These are phyloP conservation scores for Polia nebulosa DNA, from an alignment of 2,888 invertebrate species.

Conservation along the genomic window DNA sequence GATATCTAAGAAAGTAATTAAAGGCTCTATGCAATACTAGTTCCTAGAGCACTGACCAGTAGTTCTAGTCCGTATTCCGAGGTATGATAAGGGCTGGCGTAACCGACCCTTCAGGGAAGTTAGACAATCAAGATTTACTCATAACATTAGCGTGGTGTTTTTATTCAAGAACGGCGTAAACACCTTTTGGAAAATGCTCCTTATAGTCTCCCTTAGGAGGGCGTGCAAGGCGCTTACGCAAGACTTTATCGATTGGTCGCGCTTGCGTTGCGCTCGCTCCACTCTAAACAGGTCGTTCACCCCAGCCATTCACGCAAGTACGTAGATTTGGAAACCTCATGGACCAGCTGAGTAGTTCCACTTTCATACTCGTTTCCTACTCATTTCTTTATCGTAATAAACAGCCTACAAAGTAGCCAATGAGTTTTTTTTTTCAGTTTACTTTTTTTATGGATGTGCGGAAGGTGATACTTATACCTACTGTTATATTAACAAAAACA, in stretches of 20 bases:
- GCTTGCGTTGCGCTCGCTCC: slow-evolving; percentile 83
- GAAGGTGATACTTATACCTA: too few species aligned
- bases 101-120: slow-evolving; percentile 75
- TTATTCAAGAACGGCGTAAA: slow-evolving; percentile 66
- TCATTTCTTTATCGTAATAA: slow-evolving; percentile 61
- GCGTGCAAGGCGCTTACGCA: slow-evolving; percentile 85
- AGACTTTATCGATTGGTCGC: slow-evolving; percentile 84
- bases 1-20: slow-evolving; percentile 65
- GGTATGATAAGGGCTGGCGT: slow-evolving; percentile 67
- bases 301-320: slow-evolving; percentile 83
- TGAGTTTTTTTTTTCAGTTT: background rate
- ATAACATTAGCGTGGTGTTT: slow-evolving; percentile 67
- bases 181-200: slow-evolving; percentile 70
- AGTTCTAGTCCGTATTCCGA: slow-evolving; percentile 53
- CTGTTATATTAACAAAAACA: too few species aligned
- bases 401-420: background rate
- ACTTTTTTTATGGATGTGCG: background rate
- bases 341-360: slow-evolving; percentile 77
- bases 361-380: slow-evolving; percentile 75
- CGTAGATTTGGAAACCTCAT: slow-evolving; percentile 81
- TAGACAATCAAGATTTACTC: slow-evolving; percentile 71
- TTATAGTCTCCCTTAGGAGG: slow-evolving; percentile 83
- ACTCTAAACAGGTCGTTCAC: slow-evolving; percentile 85
- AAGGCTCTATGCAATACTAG: slow-evolving; percentile 56
- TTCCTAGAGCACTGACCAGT: slow-evolving; percentile 56